Percentiles rank a stretch among this genome's conserved stretches.
Conservation (phyloP, 2,888 invertebrate genomes). For the Bhutanitis thaidina region DNA sequence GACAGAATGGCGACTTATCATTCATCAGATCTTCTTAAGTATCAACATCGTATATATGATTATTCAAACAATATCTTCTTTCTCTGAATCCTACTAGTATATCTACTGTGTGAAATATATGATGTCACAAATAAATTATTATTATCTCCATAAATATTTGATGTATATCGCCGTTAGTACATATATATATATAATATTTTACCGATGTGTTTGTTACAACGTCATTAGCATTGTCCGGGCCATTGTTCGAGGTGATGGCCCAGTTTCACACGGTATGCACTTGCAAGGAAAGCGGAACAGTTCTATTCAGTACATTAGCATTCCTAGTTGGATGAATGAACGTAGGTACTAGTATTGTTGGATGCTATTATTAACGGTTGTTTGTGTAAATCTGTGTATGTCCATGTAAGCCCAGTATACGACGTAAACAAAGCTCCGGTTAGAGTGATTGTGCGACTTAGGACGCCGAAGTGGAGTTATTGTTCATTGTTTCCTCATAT, state of each 20-base stretch:
- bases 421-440: conserved; percentile 4
- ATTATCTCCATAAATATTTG: no score
- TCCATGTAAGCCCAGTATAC: conserved; percentile 5
- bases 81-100: no score
- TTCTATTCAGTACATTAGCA: conserved; percentile 37
- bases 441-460: conserved; percentile 2
- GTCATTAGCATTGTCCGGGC: conserved; percentile 31
- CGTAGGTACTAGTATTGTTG: conserved; percentile 26
- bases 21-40: no score
- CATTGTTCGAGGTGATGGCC: conserved; percentile 35
- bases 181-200: not conserved
- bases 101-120: no score
- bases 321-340: conserved; percentile 47
- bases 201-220: not conserved
- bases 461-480: not conserved
- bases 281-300: conserved; percentile 42
- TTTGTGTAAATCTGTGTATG: conserved; percentile 1
- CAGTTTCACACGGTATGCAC: conserved; percentile 48
- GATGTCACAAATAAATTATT: no score
- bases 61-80: no score
- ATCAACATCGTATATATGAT: no score
- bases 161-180: no score
- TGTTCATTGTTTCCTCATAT: conserved; percentile 5
- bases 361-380: conserved; percentile 26
- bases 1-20: no score